Base-by-base conservation (phyloP, 2,113 vertebrate genomes). In the Bucco capensis region DNA sequence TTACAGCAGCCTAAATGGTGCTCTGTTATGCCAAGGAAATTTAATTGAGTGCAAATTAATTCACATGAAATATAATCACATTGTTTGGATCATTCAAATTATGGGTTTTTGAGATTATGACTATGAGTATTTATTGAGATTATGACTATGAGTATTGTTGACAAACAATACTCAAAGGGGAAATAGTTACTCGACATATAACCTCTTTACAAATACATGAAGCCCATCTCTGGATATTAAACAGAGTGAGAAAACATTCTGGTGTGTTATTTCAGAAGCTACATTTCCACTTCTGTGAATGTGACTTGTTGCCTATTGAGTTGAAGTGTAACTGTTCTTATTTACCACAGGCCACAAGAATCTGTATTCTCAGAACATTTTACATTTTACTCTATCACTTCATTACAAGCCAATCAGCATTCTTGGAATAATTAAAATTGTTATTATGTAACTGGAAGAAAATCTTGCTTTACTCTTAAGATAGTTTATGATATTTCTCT, bases 401-500 rank as follows among this genome's bases (percentile, higher is more conserved):
- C 31, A 33, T 54, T 71, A 37, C 12, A 86, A 72, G 44, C 14
- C 44, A 56, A 81, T 14, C 17, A 76, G 56, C 10, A 12, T 51
- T 83, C 22, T 35, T 75, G 57, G 75, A 81, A 65, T 69, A 64
- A 53, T 81, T 78, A 30, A 57, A 75, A 53, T 19, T 69, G 22
- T 2, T 75, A 6, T 46, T 85, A 74, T 53, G 47, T 89, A 44
- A 69, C 50, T 66, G 60, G 38, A 44, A 91, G 60, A 69, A 94
- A 86, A 91, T 54, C 30, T 91, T 94, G 14, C 81, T 93, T 91
- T 93, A 31, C 38, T 76, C 42, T 42, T 76, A 62, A 92, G 60
- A 69, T 60, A 89, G 77, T 92, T 88, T 71, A 38, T 90, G 82
- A 90, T 76, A 76, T 80, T 92, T 88, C 81, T 95, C 75, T 95